phyloP scores from a whole-genome alignment of 2,797 vertebrate genomes.

The Amphiprion clarkii region DNA sequence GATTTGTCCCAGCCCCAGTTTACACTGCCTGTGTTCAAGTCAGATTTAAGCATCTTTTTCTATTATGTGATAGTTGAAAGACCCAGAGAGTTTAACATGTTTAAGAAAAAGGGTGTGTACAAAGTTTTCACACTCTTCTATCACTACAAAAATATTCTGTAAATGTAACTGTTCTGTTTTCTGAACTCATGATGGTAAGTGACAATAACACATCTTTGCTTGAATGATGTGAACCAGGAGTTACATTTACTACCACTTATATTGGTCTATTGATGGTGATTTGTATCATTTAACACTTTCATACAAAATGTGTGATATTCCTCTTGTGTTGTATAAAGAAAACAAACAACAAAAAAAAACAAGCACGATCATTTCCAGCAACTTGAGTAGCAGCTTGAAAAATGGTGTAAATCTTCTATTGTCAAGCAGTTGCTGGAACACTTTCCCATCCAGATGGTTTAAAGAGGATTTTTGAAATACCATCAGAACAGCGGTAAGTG shows the following conservation, averaged over 20 bases:
- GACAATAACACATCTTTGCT: too few relatives aligned
- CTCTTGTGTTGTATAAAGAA: neutral
- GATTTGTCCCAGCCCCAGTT: neutral
- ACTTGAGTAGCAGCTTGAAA: neutral
- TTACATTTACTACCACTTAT: too few relatives aligned
- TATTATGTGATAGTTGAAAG: too few relatives aligned
- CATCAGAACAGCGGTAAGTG: neutral
- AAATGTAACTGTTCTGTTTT: too few relatives aligned
- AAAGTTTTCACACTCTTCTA: too few relatives aligned
- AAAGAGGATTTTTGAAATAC: slow-evolving; percentile 1
- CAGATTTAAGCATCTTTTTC: neutral
- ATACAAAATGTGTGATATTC: neutral
- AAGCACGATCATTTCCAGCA: slow-evolving; percentile 1
- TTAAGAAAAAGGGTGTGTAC: too few relatives aligned
- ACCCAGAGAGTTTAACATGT: too few relatives aligned
- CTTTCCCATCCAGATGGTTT: neutral
- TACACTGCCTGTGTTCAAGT: neutral
- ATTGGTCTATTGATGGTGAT: neutral
- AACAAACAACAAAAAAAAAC: too few relatives aligned
- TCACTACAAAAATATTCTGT: too few relatives aligned
- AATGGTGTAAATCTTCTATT: neutral
- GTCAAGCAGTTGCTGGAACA: neutral
- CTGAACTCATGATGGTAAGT: too few relatives aligned
- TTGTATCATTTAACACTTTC: neutral
- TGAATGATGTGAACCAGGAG: too few relatives aligned